Evolutionary conservation across 2,113 vertebrate species (phyloP).

Genomic region (Corvus hawaiiensis): DNA sequence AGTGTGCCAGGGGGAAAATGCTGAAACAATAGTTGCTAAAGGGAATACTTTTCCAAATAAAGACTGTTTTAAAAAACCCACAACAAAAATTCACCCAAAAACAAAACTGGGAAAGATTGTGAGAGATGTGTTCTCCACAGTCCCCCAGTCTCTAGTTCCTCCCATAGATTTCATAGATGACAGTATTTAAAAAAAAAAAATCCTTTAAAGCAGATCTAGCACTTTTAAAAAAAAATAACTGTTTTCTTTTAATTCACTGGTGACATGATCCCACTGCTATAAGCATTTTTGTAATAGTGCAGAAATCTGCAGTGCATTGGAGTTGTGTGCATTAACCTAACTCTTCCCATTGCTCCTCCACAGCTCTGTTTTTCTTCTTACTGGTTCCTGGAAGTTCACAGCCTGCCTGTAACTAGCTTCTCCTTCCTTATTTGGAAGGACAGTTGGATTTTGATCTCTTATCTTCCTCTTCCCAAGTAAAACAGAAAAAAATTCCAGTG

Average conservation of each 20-base stretch:
- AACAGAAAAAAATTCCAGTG: not conserved
- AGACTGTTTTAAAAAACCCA: not conserved
- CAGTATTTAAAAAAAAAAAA: too few relatives aligned
- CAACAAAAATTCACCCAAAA: not conserved
- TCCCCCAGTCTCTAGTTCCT: not conserved
- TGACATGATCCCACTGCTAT: not conserved
- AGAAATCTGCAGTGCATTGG: not conserved
- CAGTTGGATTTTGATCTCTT: not conserved
- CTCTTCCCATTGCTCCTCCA: rapidly evolving
- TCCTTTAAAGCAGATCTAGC: too few relatives aligned
- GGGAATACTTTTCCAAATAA: conserved; percentile 1
- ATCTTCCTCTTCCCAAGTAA: not conserved
- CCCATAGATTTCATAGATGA: not conserved
- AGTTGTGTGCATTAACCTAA: not conserved
- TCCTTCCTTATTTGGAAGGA: not conserved
- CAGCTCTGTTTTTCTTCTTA: not conserved
- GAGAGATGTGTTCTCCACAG: not conserved
- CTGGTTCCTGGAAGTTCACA: not conserved
- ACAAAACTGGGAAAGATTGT: not conserved
- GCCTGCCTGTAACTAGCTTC: not conserved
- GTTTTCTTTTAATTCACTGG: not conserved
- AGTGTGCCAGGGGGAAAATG: not conserved
- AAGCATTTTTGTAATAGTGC: not conserved
- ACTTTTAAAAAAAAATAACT: not conserved
- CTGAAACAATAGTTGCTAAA: conserved; percentile 32